Conservation (phyloP, 2,888 invertebrate species). For the Dolichopus griseipennis region DNA sequence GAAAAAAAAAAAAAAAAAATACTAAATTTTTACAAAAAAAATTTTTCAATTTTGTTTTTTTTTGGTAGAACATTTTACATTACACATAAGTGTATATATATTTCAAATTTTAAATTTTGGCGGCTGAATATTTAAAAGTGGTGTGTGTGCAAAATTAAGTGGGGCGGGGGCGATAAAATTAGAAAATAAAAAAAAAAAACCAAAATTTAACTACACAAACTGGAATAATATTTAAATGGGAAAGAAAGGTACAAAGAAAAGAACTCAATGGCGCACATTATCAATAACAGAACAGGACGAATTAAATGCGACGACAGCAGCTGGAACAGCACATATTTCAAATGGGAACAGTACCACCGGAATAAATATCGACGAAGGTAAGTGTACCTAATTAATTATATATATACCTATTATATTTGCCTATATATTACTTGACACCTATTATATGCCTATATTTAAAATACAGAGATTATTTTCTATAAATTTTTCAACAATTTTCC, state of each 20-base stretch:
- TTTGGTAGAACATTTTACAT: too few species aligned
- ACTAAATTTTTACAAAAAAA: too few species aligned
- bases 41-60: background rate
- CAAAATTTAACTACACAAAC: background rate
- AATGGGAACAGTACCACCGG: conserved; percentile 12
- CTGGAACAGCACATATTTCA: background rate
- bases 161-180: too few species aligned
- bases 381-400: conserved; percentile 7
- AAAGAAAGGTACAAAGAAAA: conserved; percentile 49
- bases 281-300: conserved; percentile 48
- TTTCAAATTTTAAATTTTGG: background rate
- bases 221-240: conserved; percentile 43
- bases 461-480: too few species aligned
- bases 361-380: conserved; percentile 17
- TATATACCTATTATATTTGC: background rate
- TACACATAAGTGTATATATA: too few species aligned
- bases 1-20: too few species aligned
- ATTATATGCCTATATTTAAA: background rate
- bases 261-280: conserved; percentile 56
- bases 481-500: too few species aligned
- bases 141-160: too few species aligned
- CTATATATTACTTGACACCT: background rate
- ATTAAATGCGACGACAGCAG: conserved; percentile 12
- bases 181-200: background rate
- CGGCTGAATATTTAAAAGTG: background rate